These are phyloP conservation scores for Jordanella pulchra DNA, from an alignment of 2,797 vertebrate species.

Conservation along the genomic window DNA sequence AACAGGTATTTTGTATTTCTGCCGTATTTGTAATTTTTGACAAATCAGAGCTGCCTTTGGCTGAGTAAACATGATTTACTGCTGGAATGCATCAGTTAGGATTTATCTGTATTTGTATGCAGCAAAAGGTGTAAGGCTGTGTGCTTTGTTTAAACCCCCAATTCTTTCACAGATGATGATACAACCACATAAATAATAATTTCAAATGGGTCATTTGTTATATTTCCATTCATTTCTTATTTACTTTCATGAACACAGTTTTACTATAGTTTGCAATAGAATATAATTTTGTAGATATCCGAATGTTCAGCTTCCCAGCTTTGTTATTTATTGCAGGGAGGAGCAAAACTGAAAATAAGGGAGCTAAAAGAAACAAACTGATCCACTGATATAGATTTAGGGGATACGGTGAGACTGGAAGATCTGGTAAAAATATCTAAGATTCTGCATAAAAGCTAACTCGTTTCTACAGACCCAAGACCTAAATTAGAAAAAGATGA, in stretches of 20 bases:
- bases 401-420: neutral
- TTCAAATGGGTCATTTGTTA: neutral
- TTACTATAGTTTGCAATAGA: neutral
- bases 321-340: neutral
- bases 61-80: neutral
- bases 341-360: conserved; percentile 6
- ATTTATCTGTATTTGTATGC: neutral
- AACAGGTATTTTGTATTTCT: neutral
- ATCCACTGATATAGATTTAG: conserved; percentile 2
- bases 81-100: neutral
- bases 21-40: neutral
- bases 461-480: conserved; percentile 1
- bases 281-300: neutral
- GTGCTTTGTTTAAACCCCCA: neutral
- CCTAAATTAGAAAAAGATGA: conserved; percentile 14
- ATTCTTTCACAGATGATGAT: neutral
- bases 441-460: conserved; percentile 16
- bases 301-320: neutral
- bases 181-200: neutral
- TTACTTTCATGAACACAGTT: neutral
- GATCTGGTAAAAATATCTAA: conserved; percentile 7
- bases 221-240: too few species aligned
- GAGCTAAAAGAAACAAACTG: neutral
- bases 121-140: neutral
- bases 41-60: neutral